A percentile compares a stretch with the other conserved stretches of the same genome.
These are phyloP conservation scores for Patella vulgata DNA, from an alignment of 1,140 invertebrate genomes.

Conservation along the genomic window DNA sequence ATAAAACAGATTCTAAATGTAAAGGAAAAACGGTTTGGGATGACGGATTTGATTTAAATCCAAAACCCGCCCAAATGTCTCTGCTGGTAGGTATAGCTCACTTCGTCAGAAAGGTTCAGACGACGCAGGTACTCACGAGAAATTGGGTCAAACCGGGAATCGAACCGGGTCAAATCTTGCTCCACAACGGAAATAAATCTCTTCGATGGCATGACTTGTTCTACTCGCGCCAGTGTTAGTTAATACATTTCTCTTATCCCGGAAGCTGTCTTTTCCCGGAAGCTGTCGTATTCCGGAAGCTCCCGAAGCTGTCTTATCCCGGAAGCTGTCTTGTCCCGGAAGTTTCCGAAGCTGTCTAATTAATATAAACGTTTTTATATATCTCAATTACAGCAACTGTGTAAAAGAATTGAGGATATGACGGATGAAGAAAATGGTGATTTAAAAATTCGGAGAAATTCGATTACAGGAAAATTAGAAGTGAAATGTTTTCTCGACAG, in stretches of 20 bases:
- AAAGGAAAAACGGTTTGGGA: slow-evolving; percentile 41
- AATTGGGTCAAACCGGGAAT: not conserved
- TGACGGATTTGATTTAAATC: slow-evolving; percentile 42
- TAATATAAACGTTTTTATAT: not conserved
- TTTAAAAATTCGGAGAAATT: slow-evolving; percentile 27
- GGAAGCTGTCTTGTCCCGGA: too few relatives aligned
- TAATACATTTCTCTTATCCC: not conserved
- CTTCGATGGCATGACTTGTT: not conserved
- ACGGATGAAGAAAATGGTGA: slow-evolving; percentile 8
- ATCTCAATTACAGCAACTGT: slow-evolving; percentile 35
- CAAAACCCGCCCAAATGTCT: slow-evolving; percentile 34
- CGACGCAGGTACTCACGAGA: not conserved
- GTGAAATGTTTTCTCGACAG: slow-evolving; percentile 41
- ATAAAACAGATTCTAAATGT: slow-evolving; percentile 42
- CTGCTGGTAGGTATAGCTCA: slow-evolving; percentile 31
- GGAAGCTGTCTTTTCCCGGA: not conserved
- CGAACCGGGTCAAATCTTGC: not conserved
- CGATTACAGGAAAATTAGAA: slow-evolving; percentile 21
- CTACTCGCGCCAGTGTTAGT: not conserved
- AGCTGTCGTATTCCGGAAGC: not conserved
- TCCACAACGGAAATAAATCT: not conserved
- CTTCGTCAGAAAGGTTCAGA: not conserved
- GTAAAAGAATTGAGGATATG: slow-evolving; percentile 29
- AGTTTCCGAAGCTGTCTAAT: not conserved
- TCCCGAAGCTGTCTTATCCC: not conserved